phyloP scores from a whole-genome alignment of 2,888 invertebrate species.

The Microctonus hyperodae region DNA sequence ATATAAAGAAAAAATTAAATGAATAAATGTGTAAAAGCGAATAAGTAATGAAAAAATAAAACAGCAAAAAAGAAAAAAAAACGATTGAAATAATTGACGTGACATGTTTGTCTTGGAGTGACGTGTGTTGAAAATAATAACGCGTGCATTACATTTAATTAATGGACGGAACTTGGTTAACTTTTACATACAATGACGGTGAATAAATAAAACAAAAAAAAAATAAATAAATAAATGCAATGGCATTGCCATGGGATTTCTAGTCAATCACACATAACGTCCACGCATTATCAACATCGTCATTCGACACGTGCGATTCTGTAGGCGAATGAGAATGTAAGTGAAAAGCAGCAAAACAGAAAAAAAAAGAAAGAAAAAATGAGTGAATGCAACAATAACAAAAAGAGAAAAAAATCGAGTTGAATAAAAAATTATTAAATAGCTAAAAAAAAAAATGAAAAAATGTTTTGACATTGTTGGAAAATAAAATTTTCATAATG shows the following conservation, averaged over 20 bases:
- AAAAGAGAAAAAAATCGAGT: slow-evolving; percentile 21
- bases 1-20: background rate
- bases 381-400: slow-evolving; percentile 24
- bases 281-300: slow-evolving; percentile 33
- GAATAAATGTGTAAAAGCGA: too few species aligned
- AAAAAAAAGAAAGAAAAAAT: slow-evolving; percentile 33
- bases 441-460: slow-evolving; percentile 29
- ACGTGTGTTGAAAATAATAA: slow-evolving; percentile 28
- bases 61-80: slow-evolving; percentile 14
- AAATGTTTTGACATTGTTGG: slow-evolving; percentile 33
- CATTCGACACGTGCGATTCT: slow-evolving; percentile 30
- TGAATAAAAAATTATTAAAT: slow-evolving; percentile 33
- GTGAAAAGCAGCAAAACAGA: background rate
- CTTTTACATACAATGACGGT: slow-evolving; percentile 38
- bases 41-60: too few species aligned
- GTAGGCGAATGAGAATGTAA: slow-evolving; percentile 5
- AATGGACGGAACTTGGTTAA: slow-evolving; percentile 30
- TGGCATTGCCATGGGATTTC: slow-evolving; percentile 39
- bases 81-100: slow-evolving; percentile 24
- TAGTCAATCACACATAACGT: slow-evolving; percentile 45
- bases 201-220: slow-evolving; percentile 28
- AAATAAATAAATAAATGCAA: slow-evolving; percentile 14
- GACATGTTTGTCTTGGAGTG: slow-evolving; percentile 24
- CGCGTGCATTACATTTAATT: slow-evolving; percentile 26
- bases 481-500: slow-evolving; percentile 8